A percentile compares a stretch with the other conserved stretches of the same genome.
These are phyloP conservation scores for Microplitis mediator DNA, from an alignment of 1,140 invertebrate genomes.

Conservation along the genomic window DNA sequence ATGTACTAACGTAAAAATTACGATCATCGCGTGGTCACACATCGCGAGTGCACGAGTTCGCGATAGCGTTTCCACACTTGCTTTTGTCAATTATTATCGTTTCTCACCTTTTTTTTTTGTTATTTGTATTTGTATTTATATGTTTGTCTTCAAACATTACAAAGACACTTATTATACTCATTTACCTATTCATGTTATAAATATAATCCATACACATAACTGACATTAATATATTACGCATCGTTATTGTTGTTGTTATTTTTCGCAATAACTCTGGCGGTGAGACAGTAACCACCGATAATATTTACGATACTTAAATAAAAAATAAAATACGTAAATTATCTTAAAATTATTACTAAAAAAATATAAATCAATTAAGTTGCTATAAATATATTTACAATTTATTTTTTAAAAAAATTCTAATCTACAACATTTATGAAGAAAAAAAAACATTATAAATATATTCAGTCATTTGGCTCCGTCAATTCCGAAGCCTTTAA, in stretches of 20 bases:
- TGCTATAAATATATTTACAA: too few relatives aligned
- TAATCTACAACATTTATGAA: neutral
- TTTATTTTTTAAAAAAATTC: too few relatives aligned
- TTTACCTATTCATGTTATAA: neutral
- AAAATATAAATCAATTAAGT: too few relatives aligned
- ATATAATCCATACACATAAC: neutral
- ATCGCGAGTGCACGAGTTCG: constrained; percentile 33
- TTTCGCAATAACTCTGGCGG: neutral
- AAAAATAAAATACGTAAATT: neutral
- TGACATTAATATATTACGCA: neutral
- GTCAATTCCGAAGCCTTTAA: constrained; percentile 45
- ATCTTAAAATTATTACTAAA: neutral
- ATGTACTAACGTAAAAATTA: constrained; percentile 46
- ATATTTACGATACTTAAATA: neutral
- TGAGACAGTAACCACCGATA: neutral
- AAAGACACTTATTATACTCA: constrained; percentile 2
- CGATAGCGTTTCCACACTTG: constrained; percentile 25
- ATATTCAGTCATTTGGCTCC: constrained; percentile 9
- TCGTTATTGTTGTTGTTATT: neutral
- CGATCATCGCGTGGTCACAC: constrained; percentile 19
- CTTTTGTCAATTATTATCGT: constrained; percentile 53
- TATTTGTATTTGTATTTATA: constrained; percentile 8
- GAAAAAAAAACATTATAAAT: neutral
- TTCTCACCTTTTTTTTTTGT: constrained; percentile 41
- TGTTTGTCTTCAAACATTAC: constrained; percentile 13